Evolutionary conservation across 2,888 invertebrate genomes (phyloP).

Genomic region (Amblyjoppa fuscipennis): DNA sequence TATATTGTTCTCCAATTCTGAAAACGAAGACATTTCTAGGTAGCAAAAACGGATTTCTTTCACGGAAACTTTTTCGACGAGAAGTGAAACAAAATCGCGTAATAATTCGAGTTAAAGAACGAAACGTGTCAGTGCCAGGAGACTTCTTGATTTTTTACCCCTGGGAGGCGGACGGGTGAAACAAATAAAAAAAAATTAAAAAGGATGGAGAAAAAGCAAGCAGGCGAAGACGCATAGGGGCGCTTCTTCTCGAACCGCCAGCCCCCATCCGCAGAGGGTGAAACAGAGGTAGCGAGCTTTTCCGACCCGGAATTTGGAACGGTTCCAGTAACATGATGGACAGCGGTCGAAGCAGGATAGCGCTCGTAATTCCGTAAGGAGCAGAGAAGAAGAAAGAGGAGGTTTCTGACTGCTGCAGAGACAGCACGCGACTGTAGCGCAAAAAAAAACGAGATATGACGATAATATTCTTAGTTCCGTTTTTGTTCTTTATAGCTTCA

Average conservation of each 20-base stretch:
- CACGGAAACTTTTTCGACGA: neutral
- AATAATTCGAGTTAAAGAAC: constrained; percentile 60
- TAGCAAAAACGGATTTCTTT: neutral
- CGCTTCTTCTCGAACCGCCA: constrained; percentile 41
- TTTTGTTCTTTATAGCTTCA: constrained; percentile 7
- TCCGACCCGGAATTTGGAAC: constrained; percentile 72
- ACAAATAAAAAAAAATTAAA: neutral
- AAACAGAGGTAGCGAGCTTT: constrained; percentile 49
- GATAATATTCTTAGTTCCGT: constrained; percentile 38
- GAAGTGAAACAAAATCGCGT: constrained; percentile 42
- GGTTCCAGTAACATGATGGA: constrained; percentile 74
- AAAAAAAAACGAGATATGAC: constrained; percentile 56
- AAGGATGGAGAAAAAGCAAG: neutral
- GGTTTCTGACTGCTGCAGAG: constrained; percentile 40
- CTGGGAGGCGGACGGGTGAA: constrained; percentile 47
- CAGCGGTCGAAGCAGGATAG: constrained; percentile 71
- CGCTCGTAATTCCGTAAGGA: constrained; percentile 45
- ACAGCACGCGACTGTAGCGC: constrained; percentile 30
- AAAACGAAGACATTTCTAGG: neutral
- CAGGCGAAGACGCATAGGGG: constrained; percentile 50
- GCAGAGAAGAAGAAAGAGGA: constrained; percentile 21
- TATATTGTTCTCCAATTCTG: neutral
- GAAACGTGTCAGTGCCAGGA: constrained; percentile 67
- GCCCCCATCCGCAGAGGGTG: constrained; percentile 17
- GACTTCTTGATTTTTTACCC: constrained; percentile 54